These are phyloP conservation scores for Cephus pulcher DNA, from an alignment of 2,888 invertebrate genomes.

Conservation along the genomic window DNA sequence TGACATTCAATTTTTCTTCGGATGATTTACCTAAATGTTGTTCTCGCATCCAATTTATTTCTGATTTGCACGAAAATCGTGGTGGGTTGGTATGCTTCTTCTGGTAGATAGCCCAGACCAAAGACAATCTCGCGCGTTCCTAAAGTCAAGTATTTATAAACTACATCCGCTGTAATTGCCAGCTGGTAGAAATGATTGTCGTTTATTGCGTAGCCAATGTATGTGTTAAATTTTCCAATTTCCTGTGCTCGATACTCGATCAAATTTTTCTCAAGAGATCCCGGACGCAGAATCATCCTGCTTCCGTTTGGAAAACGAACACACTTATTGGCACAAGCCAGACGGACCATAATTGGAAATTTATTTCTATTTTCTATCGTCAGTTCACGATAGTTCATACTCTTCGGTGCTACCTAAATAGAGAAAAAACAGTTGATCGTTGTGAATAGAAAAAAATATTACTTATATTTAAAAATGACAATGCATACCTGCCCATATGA, in stretches of 20 bases:
- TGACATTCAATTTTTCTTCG: conserved; percentile 21
- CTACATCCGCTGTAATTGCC: conserved; percentile 62
- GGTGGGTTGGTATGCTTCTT: conserved; percentile 55
- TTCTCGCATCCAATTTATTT: conserved; percentile 43
- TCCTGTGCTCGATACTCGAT: conserved; percentile 43
- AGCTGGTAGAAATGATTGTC: conserved; percentile 63
- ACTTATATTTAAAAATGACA: neutral
- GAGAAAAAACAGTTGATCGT: neutral
- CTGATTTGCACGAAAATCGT: conserved; percentile 34
- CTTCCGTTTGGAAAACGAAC: conserved; percentile 39
- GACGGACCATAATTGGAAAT: conserved; percentile 54
- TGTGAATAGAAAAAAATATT: neutral
- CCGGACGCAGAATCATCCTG: conserved; percentile 35
- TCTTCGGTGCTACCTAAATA: conserved; percentile 48
- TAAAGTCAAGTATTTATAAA: conserved; percentile 57
- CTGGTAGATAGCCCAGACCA: conserved; percentile 62
- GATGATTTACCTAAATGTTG: conserved; percentile 36
- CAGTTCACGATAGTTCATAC: conserved; percentile 50
- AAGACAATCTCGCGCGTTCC: conserved; percentile 52
- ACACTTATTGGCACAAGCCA: conserved; percentile 26
- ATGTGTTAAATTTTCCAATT: conserved; percentile 57
- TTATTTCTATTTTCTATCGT: conserved; percentile 60
- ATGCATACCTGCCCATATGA: conserved; percentile 53
- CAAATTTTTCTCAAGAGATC: conserved; percentile 22
- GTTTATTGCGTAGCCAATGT: conserved; percentile 64